Conservation (phyloP, 2,113 vertebrate species). For the Leuciscus idus region DNA sequence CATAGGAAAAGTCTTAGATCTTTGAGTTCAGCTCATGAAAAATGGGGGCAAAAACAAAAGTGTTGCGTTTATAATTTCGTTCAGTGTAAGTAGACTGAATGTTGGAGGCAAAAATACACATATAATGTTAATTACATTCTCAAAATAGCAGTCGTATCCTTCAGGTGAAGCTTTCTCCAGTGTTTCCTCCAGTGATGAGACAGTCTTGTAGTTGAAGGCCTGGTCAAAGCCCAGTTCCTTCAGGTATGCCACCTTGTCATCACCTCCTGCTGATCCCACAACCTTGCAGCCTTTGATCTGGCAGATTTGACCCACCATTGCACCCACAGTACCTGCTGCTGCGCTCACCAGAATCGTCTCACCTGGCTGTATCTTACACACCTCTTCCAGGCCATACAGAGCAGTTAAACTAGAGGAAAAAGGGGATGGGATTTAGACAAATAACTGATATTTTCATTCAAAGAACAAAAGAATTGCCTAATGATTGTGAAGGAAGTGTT, state of each 20-base stretch:
- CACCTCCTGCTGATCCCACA: constrained; percentile 80
- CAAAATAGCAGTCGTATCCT: constrained; percentile 86
- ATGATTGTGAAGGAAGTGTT: not conserved
- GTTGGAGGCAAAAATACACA: not conserved
- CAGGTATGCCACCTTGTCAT: constrained; percentile 79
- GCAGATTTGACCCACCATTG: constrained; percentile 79
- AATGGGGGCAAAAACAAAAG: too few relatives aligned
- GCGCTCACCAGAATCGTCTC: constrained; percentile 80
- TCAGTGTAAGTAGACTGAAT: not conserved
- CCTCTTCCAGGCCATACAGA: constrained; percentile 80
- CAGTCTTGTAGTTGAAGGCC: constrained; percentile 84
- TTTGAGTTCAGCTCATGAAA: too few relatives aligned
- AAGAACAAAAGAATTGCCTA: not conserved
- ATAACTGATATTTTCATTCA: not conserved
- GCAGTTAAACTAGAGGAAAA: constrained; percentile 66
- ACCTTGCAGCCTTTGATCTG: constrained; percentile 83
- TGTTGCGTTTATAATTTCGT: too few relatives aligned
- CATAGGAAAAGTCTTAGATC: too few relatives aligned
- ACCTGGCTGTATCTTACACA: constrained; percentile 78
- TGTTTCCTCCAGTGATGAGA: constrained; percentile 77
- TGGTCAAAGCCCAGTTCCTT: constrained; percentile 82
- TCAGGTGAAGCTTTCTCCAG: constrained; percentile 78
- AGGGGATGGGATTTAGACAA: not conserved
- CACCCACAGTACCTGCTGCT: constrained; percentile 83
- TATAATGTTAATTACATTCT: constrained; percentile 75